Evolutionary conservation across 2,113 vertebrate species (phyloP).

Genomic region (Engraulis encrasicolus): DNA sequence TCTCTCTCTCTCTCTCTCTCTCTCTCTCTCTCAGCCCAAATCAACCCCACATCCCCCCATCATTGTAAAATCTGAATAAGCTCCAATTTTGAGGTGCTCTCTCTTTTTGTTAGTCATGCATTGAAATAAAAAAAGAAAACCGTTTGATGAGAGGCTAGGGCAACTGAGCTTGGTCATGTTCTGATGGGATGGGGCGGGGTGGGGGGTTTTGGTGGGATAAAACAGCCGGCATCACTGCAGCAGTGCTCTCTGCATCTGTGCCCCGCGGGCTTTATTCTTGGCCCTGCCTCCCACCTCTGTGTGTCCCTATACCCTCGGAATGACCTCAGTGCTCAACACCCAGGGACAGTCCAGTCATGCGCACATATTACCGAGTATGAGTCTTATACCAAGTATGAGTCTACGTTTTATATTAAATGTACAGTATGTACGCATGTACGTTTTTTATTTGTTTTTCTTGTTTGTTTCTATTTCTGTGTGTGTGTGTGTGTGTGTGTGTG

Average conservation of each 20-base stretch:
- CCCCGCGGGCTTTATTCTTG: conserved; percentile 35
- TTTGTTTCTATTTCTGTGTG: no score
- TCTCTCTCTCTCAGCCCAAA: no score
- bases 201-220: no score
- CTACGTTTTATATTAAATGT: no score
- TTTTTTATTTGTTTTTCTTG: no score
- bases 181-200: not conserved
- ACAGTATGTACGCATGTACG: no score
- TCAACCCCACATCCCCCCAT: not conserved
- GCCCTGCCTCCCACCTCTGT: conserved; percentile 55
- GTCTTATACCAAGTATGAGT: no score
- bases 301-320: conserved; percentile 40
- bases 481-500: conserved; percentile 7
- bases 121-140: not conserved
- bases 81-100: not conserved
- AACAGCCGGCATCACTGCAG: not conserved
- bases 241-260: not conserved
- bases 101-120: not conserved
- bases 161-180: not conserved
- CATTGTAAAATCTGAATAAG: not conserved
- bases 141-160: not conserved
- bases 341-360: conserved; percentile 48
- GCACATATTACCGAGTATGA: not conserved
- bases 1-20: not conserved
- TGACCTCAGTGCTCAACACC: conserved; percentile 57